Base-by-base conservation (phyloP, 2,797 vertebrate genomes). In the Rhinatrema bivittatum region DNA sequence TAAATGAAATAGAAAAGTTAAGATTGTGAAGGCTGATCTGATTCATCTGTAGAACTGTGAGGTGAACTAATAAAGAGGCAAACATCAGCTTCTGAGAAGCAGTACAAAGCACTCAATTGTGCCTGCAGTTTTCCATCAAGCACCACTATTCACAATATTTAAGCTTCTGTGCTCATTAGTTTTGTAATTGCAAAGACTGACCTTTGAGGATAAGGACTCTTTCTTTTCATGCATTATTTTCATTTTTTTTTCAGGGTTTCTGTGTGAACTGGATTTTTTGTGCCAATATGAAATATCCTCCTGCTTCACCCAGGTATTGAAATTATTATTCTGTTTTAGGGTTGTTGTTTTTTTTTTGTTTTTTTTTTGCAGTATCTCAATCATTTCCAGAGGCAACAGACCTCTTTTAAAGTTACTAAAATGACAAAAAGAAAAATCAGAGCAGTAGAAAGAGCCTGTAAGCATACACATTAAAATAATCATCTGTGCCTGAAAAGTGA, bases 21-120 rank as follows among this genome's bases (percentile, higher is more conserved):
- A n/a, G n/a, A n/a, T n/a, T n/a, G n/a, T n/a, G n/a, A 55, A 17
- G 25, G 5, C 7, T 43, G 27, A 21, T 11, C 6, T 57, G 35
- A 57, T 42, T 46, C 30, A 17, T 39, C 13, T 40, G 5, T 21
- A 50, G 37, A 60, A 43, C 32, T 33, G 39, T 36, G 35, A 43
- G 24, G 18, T 17, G 41, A 35, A 31, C 10, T 18, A 50, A 49
- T 20, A n/a, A n/a, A n/a, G 51, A 19, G 15, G 22, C 20, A 5
- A 6, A 3, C 7, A 21, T 25, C 33, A 29, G 46, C 26, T 12
- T 54, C 52, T 29, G 38, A 23, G 65, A 62, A 23, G n/a, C 3
- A 13, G 5, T 20, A 43, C 47, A 38, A 1, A 7, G 16, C 16
- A 29, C 17, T 17, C 14, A 7, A 17, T 16, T 12, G 7, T n/a